A percentile compares a stretch with the other conserved stretches of the same genome.
Conservation (phyloP, 2,113 vertebrate genomes). For the Plecturocebus donacophilus region DNA sequence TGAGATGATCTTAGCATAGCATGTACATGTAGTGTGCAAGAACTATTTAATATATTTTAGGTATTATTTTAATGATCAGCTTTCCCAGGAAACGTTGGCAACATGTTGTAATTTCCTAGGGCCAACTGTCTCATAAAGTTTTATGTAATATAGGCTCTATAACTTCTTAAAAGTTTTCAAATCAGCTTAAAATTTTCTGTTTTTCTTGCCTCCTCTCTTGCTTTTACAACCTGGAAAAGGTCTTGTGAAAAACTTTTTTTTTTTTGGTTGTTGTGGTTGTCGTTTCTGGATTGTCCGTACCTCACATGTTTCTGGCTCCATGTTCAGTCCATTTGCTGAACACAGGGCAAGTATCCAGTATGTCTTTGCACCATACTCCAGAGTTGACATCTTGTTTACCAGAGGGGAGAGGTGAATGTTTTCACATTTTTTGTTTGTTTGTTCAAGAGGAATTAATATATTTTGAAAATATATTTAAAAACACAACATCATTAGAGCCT, state of each 20-base stretch:
- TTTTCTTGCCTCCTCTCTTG: not conserved
- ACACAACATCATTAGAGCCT: not conserved
- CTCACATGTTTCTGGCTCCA: not conserved
- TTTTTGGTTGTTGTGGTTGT: too few species aligned
- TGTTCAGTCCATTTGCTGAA: not conserved
- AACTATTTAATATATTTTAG: not conserved
- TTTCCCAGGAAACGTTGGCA: not conserved
- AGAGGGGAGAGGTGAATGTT: not conserved
- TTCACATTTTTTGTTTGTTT: not conserved
- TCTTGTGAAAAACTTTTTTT: not conserved
- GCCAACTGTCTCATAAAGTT: not conserved
- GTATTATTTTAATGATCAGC: not conserved
- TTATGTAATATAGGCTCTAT: not conserved
- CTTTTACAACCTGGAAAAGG: not conserved
- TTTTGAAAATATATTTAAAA: constrained; percentile 28
- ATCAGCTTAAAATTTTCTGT: constrained; percentile 30
- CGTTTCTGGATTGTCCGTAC: not conserved
- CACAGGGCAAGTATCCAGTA: not conserved
- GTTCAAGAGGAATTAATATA: not conserved
- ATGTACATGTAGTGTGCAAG: not conserved
- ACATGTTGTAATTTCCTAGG: not conserved
- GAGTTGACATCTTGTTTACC: not conserved
- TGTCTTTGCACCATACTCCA: not conserved
- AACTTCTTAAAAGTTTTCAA: not conserved
- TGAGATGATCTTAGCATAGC: not conserved